Evolutionary conservation across 2,113 vertebrate species (phyloP).

Genomic region (Pteruthius melanotis): DNA sequence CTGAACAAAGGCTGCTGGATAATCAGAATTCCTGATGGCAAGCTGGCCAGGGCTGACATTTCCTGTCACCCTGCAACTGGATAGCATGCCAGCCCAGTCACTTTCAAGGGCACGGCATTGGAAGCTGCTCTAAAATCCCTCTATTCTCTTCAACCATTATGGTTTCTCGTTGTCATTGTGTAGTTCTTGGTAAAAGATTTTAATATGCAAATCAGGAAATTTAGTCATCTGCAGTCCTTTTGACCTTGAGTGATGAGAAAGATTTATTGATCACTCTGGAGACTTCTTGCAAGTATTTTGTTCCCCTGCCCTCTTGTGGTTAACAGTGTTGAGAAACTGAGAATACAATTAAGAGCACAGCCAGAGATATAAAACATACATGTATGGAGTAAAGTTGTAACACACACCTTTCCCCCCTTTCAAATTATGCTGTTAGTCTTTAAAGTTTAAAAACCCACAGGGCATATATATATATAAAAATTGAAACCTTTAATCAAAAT

Average conservation of each 20-base stretch:
- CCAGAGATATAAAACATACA: neutral
- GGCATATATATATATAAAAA: neutral
- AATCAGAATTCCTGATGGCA: neutral
- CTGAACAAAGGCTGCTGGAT: neutral
- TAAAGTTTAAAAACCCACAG: neutral
- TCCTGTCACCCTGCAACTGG: neutral
- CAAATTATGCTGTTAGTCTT: neutral
- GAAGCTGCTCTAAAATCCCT: neutral
- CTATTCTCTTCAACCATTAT: neutral
- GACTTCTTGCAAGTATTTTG: neutral
- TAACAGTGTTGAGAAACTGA: neutral
- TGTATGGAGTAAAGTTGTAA: neutral
- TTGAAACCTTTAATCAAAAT: neutral
- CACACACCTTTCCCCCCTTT: rapidly evolving
- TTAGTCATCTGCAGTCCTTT: neutral
- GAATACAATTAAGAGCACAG: neutral
- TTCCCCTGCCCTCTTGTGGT: slow-evolving; percentile 51
- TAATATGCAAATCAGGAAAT: neutral
- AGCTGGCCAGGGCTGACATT: neutral
- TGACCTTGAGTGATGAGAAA: neutral
- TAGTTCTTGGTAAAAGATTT: neutral
- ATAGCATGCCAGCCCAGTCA: neutral
- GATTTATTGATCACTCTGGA: neutral
- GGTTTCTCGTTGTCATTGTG: neutral
- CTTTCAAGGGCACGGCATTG: neutral